These are phyloP conservation scores for Myathropa florea DNA, from an alignment of 2,888 invertebrate species.

Conservation along the genomic window DNA sequence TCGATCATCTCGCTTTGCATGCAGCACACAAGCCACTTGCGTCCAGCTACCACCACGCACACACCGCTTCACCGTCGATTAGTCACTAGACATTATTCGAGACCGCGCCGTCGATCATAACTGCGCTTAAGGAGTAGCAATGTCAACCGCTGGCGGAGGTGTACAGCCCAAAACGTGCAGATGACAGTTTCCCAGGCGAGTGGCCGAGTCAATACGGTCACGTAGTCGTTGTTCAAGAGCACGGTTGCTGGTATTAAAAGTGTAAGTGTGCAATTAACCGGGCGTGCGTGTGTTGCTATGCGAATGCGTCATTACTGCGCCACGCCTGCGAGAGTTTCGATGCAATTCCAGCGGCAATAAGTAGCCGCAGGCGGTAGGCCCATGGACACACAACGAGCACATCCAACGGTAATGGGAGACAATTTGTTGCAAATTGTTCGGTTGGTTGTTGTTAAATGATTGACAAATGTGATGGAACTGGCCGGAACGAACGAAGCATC, in stretches of 20 bases:
- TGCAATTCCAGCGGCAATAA: conserved; percentile 14
- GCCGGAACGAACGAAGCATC: conserved; percentile 24
- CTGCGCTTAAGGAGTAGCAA: conserved; percentile 45
- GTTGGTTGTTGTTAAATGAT: conserved; percentile 32
- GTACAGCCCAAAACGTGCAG: conserved; percentile 41
- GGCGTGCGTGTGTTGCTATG: not conserved
- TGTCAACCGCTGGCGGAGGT: conserved; percentile 29
- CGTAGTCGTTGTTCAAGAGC: conserved; percentile 33
- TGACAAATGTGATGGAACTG: conserved; percentile 41
- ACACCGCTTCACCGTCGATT: conserved; percentile 29
- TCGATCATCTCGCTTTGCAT: conserved; percentile 16
- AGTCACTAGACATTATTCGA: conserved; percentile 37
- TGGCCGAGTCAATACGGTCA: conserved; percentile 44
- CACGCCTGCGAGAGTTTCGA: conserved; percentile 33
- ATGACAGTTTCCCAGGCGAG: conserved; percentile 42
- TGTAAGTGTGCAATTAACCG: conserved; percentile 52
- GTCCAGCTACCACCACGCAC: conserved; percentile 25
- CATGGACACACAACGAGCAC: conserved; percentile 14
- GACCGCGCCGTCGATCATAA: conserved; percentile 42
- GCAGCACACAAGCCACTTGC: conserved; percentile 17
- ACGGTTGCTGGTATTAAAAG: conserved; percentile 29
- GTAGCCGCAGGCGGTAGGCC: not conserved
- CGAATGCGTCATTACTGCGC: conserved; percentile 40
- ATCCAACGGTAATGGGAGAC: conserved; percentile 53
- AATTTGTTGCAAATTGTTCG: conserved; percentile 55